Evolutionary conservation across 1,140 invertebrate species (phyloP).

Genomic region (Pachyrhynchus sulphureomaculatus): DNA sequence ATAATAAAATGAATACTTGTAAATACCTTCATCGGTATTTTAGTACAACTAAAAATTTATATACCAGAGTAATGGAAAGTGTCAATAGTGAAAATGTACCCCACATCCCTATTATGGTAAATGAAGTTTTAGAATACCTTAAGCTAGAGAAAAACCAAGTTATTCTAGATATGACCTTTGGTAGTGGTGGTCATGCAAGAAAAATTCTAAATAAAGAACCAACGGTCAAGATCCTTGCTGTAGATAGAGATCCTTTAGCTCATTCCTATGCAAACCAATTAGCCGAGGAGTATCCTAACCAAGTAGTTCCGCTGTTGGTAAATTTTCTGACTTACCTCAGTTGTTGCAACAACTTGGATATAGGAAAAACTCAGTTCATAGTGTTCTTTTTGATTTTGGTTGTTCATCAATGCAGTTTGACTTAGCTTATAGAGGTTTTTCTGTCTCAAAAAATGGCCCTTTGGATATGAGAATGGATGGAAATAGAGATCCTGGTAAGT

Average conservation of each 20-base stretch:
- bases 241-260: conserved; percentile 86
- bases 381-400: conserved; percentile 91
- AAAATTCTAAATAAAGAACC: conserved; percentile 59
- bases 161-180: conserved; percentile 89
- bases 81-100: conserved; percentile 42
- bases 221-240: conserved; percentile 67
- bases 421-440: conserved; percentile 78
- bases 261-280: conserved; percentile 66
- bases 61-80: conserved; percentile 11
- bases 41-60: conserved; percentile 18
- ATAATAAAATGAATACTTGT: conserved; percentile 40
- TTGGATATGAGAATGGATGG: conserved; percentile 97
- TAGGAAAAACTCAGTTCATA: conserved; percentile 71
- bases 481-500: conserved; percentile 57
- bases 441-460: conserved; percentile 78
- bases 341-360: conserved; percentile 65
- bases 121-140: conserved; percentile 69
- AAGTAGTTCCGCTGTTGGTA: conserved; percentile 79
- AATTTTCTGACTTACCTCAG: conserved; percentile 81
- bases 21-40: background rate
- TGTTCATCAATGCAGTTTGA: conserved; percentile 96
- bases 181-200: conserved; percentile 84
- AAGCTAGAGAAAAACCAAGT: conserved; percentile 61
- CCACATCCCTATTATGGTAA: conserved; percentile 71
- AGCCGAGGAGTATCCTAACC: conserved; percentile 64